Conservation (phyloP, 2,113 vertebrate species). For the Haemorhous mexicanus region DNA sequence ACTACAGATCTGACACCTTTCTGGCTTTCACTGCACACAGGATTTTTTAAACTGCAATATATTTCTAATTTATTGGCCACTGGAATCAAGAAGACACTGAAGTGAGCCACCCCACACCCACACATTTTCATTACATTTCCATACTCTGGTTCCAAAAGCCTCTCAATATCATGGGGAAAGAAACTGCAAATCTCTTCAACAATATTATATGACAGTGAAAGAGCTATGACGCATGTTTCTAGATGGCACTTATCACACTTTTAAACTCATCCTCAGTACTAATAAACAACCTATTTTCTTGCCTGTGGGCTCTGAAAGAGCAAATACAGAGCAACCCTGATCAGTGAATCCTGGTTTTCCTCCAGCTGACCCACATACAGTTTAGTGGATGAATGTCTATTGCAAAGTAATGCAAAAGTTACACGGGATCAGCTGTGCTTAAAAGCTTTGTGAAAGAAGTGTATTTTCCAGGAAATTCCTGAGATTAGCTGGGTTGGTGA, state of each 20-base stretch:
- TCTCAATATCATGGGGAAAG: background rate
- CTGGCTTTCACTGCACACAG: background rate
- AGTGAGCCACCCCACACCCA: background rate
- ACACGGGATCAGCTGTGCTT: background rate
- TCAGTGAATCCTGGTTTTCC: background rate
- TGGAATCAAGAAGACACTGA: background rate
- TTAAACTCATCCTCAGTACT: background rate
- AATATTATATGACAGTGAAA: background rate
- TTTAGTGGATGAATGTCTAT: background rate
- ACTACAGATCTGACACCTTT: background rate
- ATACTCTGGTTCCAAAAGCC: background rate
- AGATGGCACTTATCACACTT: background rate
- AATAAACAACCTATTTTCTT: background rate
- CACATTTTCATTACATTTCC: background rate
- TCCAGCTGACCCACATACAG: background rate
- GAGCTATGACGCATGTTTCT: background rate
- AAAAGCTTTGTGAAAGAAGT: constrained; percentile 19
- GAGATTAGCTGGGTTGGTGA: background rate
- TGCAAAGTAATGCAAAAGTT: background rate
- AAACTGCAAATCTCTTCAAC: background rate
- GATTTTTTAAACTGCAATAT: background rate
- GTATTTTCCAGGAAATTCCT: constrained; percentile 41
- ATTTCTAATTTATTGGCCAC: background rate
- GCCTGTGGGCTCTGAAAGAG: background rate
- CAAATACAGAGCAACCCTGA: background rate